A percentile compares a stretch with the other conserved stretches of the same genome.
phyloP scores from a whole-genome alignment of 2,797 vertebrate genomes.

The Babyrousa celebensis region DNA sequence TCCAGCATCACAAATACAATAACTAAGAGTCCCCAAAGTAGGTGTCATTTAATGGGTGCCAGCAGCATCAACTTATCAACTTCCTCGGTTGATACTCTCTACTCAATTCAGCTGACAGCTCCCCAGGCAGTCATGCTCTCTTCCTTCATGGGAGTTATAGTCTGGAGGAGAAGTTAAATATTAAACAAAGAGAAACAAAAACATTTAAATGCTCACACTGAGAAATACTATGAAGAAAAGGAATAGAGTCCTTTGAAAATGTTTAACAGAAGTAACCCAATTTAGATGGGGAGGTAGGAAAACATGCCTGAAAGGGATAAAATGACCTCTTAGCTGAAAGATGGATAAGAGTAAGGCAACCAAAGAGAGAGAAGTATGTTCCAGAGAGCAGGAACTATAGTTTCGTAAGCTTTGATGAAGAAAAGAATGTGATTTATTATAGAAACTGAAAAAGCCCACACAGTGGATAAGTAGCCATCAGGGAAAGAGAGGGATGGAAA shows the following conservation, averaged over 20 bases:
- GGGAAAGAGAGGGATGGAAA: neutral
- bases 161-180: neutral
- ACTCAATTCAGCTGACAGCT: neutral
- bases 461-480: neutral
- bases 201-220: neutral
- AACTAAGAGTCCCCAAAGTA: neutral
- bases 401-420: neutral
- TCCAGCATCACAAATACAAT: neutral
- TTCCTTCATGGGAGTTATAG: neutral
- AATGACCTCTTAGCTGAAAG: neutral
- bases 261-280: neutral
- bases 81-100: neutral
- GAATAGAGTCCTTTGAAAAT: neutral
- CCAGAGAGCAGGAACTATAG: neutral
- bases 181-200: neutral
- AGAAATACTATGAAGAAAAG: neutral
- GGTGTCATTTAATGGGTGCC: neutral
- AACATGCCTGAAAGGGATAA: neutral
- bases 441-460: neutral
- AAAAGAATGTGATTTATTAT: constrained; percentile 27
- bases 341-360: neutral
- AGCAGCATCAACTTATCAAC: neutral
- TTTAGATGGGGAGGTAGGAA: constrained; percentile 26
- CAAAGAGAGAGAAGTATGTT: neutral
- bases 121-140: neutral